Evolutionary conservation across 2,113 vertebrate genomes (phyloP).

Genomic region (Oryzias melastigma): DNA sequence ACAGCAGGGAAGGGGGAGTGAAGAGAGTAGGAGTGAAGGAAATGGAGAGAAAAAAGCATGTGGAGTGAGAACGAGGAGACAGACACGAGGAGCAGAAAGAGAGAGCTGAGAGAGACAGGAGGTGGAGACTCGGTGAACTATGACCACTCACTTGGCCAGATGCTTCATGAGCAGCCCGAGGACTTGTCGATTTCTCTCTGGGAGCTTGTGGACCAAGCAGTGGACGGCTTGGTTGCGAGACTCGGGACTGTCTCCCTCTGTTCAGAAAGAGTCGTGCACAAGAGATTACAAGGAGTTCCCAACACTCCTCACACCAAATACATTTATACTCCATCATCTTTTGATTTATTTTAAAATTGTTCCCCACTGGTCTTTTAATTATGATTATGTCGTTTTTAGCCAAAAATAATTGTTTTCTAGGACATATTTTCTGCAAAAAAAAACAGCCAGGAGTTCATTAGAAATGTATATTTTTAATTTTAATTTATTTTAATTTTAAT

Average conservation of each 20-base stretch:
- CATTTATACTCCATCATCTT: no score
- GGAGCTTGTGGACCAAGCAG: conserved; percentile 93
- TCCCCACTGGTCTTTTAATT: no score
- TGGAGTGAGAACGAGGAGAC: conserved; percentile 73
- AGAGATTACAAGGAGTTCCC: conserved; percentile 37
- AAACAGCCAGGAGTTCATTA: no score
- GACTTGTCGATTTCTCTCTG: conserved; percentile 93
- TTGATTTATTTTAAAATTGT: no score
- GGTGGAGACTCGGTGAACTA: conserved; percentile 64
- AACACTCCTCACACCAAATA: conserved; percentile 13
- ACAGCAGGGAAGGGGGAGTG: conserved; percentile 74
- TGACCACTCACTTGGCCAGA: conserved; percentile 91
- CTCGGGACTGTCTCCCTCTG: conserved; percentile 91
- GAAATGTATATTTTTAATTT: no score
- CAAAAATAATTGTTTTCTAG: no score
- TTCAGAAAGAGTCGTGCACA: conserved; percentile 27
- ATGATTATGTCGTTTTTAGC: no score
- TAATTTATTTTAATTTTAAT: no score
- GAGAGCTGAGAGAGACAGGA: conserved; percentile 54
- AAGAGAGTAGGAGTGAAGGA: conserved; percentile 72
- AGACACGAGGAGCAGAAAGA: conserved; percentile 65
- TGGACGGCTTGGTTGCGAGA: conserved; percentile 90
- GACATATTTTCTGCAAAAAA: no score
- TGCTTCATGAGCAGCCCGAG: conserved; percentile 94
- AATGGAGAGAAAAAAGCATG: conserved; percentile 64